Base-by-base conservation (phyloP, 2,888 invertebrate species). In the Nyleta sp. region DNA sequence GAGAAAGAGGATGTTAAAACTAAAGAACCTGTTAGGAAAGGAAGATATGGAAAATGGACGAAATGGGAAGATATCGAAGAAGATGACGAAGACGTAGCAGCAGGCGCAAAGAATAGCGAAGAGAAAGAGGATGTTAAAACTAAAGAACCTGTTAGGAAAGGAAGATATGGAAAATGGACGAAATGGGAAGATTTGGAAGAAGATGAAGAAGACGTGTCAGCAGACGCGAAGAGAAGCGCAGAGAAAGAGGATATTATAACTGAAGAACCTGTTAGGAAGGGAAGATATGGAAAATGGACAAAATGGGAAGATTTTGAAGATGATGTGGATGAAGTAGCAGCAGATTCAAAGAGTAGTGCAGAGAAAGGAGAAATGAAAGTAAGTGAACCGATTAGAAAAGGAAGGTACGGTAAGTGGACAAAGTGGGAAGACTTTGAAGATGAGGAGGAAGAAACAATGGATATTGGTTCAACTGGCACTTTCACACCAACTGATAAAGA, bases 281-380 rank as follows among this genome's bases (percentile, higher is more conserved):
- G 78, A 48, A 35, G 20, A 31, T 78, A 74, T 35, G 78, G 78
- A 18, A 53, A 70, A 17, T 74, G 78, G 73, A 78, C 78, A 2
- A 72, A 55, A 35, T 17, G 33, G 28, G 78, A 73, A 31, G 70
- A 70, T 13, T 50, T 40, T 62, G 79, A 75, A 59, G 72, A 68
- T 22, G 18, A 38, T 7, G 35, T 53, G 35, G 15, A 59, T 10
- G 44, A 53, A 17, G 17, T 10, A 17, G 17, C 10, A 1, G 1
- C n/a, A 10, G 2, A 22, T 13, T 6, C 24, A 22, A 10, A 20
- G 8, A 13, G 20, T 11, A 22, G 10, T 6, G 22, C 20, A 38
- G 13, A 38, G 3, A 38, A 38, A 13, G 13, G 2, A 13, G 13
- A 11, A 5, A 10, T n/a, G 8, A 38, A 38, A 38, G 4, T 38